Percentiles rank a stretch among this genome's conserved stretches.
Evolutionary conservation across 2,888 invertebrate species (phyloP).

Genomic region (Scaptodrosophila latifasciaeformis): DNA sequence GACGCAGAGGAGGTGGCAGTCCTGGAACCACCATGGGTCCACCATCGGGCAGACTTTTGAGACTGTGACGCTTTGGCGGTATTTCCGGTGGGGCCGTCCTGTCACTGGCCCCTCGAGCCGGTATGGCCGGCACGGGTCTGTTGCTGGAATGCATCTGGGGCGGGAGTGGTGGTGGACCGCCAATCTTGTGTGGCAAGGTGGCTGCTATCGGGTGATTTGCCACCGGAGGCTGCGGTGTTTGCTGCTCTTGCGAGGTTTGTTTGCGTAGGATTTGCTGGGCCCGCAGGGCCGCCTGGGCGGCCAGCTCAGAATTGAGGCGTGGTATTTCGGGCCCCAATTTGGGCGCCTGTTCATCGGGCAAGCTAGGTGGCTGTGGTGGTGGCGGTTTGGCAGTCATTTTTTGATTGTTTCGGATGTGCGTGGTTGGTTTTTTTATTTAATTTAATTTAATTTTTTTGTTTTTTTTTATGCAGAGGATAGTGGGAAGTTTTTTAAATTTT

Average conservation of each 20-base stretch:
- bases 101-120: constrained; percentile 70
- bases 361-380: constrained; percentile 47
- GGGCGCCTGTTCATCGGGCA: constrained; percentile 42
- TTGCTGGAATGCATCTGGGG: constrained; percentile 35
- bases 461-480: constrained; percentile 6
- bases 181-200: constrained; percentile 42
- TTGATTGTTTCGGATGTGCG: constrained; percentile 5
- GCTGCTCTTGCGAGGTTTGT: constrained; percentile 62
- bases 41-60: constrained; percentile 72
- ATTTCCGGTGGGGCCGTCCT: constrained; percentile 74
- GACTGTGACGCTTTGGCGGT: constrained; percentile 74
- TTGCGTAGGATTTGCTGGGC: constrained; percentile 73
- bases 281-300: constrained; percentile 74
- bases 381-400: constrained; percentile 64
- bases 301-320: constrained; percentile 73
- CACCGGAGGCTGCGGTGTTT: too few species aligned
- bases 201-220: constrained; percentile 11
- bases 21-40: constrained; percentile 41
- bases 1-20: constrained; percentile 70
- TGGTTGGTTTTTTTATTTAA: constrained; percentile 18
- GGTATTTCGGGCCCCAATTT: constrained; percentile 74
- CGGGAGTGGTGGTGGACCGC: constrained; percentile 55
- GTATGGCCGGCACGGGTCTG: constrained; percentile 74
- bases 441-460: constrained; percentile 9
- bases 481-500: constrained; percentile 35